Evolutionary conservation across 23 tunicate genomes (phyloP).

Genomic region (Halocynthia aurantium): DNA sequence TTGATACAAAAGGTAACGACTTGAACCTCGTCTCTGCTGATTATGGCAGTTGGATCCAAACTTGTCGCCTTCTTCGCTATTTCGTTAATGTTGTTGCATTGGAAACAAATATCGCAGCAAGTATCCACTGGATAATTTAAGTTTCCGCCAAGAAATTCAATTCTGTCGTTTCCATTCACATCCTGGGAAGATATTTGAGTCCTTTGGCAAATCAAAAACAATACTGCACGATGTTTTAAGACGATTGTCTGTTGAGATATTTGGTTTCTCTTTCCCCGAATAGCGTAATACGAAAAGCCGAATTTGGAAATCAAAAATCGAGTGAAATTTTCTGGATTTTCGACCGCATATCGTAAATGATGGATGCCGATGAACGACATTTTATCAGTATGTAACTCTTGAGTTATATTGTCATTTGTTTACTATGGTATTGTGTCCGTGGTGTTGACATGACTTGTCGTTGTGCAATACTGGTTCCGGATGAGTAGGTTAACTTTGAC

Average conservation of each 20-base stretch:
- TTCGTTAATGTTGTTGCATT: constrained; percentile 34
- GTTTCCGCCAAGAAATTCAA: constrained; percentile 29
- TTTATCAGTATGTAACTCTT: no score
- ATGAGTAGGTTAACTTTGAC: no score
- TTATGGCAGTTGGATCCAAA: no score
- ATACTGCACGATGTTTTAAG: constrained; percentile 24
- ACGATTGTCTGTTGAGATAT: constrained; percentile 14
- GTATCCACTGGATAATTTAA: constrained; percentile 57
- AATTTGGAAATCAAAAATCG: constrained; percentile 4
- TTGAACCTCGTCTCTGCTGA: no score
- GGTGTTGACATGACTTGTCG: no score
- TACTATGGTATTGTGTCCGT: no score
- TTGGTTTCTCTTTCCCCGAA: background rate
- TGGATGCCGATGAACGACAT: constrained; percentile 25
- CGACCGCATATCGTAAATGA: constrained; percentile 53
- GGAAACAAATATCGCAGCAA: constrained; percentile 58
- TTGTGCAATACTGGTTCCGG: no score
- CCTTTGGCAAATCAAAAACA: constrained; percentile 36
- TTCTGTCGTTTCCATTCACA: background rate
- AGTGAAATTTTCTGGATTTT: constrained; percentile 36
- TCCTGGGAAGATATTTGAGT: background rate
- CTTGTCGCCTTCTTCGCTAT: background rate
- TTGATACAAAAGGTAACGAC: no score
- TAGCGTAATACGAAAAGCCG: constrained; percentile 12
- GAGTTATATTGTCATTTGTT: no score